These are phyloP conservation scores for Tangara arthus DNA, from an alignment of 2,797 vertebrate species.

Conservation along the genomic window DNA sequence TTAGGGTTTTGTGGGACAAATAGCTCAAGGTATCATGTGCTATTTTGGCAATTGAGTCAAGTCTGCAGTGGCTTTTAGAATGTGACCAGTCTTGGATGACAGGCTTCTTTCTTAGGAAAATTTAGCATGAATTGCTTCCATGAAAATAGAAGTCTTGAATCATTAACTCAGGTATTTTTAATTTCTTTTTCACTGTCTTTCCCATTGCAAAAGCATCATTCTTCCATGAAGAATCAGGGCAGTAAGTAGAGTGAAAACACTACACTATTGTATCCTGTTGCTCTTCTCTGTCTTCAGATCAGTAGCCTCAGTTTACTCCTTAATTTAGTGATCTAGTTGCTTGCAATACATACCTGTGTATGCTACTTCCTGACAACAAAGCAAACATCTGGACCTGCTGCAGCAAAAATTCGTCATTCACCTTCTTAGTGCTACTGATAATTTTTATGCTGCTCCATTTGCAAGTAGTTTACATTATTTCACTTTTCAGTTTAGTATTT, in stretches of 20 bases:
- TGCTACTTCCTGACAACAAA: background rate
- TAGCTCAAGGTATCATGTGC: accelerated
- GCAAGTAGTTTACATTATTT: background rate
- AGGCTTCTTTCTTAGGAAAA: background rate
- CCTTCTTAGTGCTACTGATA: background rate
- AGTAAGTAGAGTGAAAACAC: background rate
- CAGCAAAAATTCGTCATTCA: background rate
- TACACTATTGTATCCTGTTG: background rate
- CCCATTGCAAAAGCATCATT: background rate
- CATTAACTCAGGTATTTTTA: background rate
- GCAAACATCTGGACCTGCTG: background rate
- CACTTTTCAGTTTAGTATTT: background rate
- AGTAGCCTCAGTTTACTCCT: background rate
- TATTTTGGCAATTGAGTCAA: background rate
- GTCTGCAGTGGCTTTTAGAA: background rate
- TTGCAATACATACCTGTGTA: background rate
- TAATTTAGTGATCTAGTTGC: background rate
- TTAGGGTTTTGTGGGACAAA: background rate
- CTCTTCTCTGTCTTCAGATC: background rate
- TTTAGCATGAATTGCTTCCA: background rate
- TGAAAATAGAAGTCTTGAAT: background rate
- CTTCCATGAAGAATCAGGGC: background rate
- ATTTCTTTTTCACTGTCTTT: background rate
- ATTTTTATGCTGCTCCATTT: background rate
- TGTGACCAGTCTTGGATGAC: background rate